Percentiles rank a stretch among this genome's conserved stretches.
phyloP scores from a whole-genome alignment of 2,113 vertebrate species.

The Pholis gunnellus region DNA sequence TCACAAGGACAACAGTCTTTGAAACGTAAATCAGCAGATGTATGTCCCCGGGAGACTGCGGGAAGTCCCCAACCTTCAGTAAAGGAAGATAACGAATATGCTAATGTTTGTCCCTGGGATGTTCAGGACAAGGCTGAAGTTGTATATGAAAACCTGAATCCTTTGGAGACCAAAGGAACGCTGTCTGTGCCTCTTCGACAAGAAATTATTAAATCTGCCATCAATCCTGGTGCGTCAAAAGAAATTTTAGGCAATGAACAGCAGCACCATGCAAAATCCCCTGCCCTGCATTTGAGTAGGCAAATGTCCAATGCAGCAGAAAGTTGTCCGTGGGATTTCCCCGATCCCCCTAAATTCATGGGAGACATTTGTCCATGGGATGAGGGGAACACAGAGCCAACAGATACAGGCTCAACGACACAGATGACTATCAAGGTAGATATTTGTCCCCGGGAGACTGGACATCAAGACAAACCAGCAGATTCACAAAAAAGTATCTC shows the following conservation, averaged over 20 bases:
- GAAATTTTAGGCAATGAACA: slow-evolving; percentile 35
- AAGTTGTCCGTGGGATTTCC: slow-evolving; percentile 76
- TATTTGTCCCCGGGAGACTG: slow-evolving; percentile 69
- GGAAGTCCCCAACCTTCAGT: slow-evolving; percentile 43
- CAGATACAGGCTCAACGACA: slow-evolving; percentile 42
- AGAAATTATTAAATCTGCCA: slow-evolving; percentile 45
- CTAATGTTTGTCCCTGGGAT: slow-evolving; percentile 74
- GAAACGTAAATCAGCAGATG: slow-evolving; percentile 13
- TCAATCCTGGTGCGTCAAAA: slow-evolving; percentile 52
- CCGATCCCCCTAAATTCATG: slow-evolving; percentile 35
- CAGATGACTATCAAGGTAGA: slow-evolving; percentile 70
- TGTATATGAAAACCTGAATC: slow-evolving; percentile 75
- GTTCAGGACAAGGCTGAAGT: slow-evolving; percentile 65
- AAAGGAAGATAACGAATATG: slow-evolving; percentile 58
- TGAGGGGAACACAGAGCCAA: slow-evolving; percentile 42
- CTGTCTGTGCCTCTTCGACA: slow-evolving; percentile 52
- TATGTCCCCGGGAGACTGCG: slow-evolving; percentile 73
- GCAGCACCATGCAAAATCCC: slow-evolving; percentile 17
- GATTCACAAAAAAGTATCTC: slow-evolving; percentile 37
- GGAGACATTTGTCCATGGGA: slow-evolving; percentile 70
- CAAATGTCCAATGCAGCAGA: slow-evolving; percentile 53
- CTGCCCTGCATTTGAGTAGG: slow-evolving; percentile 27
- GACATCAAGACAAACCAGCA: slow-evolving; percentile 45
- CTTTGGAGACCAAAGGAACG: slow-evolving; percentile 44
- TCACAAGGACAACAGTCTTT: slow-evolving; percentile 48